Evolutionary conservation across 2,113 vertebrate genomes (phyloP).

Genomic region (Nesoenas mayeri): DNA sequence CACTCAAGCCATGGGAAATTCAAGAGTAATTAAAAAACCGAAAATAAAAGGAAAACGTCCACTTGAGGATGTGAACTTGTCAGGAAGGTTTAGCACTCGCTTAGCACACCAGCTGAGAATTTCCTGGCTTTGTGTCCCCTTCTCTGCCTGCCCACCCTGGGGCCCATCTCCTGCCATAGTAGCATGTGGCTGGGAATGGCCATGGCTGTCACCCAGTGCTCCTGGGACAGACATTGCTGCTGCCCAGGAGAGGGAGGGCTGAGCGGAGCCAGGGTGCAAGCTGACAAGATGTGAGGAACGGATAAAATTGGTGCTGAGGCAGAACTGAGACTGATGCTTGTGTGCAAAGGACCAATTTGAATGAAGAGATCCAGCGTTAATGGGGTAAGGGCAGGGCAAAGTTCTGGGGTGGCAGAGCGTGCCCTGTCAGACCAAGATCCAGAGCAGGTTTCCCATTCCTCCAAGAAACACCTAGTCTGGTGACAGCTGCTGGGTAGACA

Average conservation of each 20-base stretch:
- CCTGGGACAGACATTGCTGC: not conserved
- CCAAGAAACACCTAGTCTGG: not conserved
- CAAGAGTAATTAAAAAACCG: not conserved
- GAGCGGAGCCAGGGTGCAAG: not conserved
- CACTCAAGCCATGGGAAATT: not conserved
- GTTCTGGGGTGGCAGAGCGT: not conserved
- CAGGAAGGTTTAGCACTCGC: not conserved
- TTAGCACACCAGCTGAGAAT: not conserved
- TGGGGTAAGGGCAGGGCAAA: not conserved
- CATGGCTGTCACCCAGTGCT: rapidly evolving
- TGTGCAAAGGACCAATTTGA: rapidly evolving
- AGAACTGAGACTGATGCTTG: not conserved
- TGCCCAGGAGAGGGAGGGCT: not conserved
- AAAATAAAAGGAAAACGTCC: not conserved
- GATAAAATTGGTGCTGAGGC: not conserved
- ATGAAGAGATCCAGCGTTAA: not conserved
- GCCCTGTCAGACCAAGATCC: not conserved
- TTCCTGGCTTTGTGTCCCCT: not conserved
- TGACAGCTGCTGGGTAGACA: not conserved
- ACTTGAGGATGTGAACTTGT: not conserved
- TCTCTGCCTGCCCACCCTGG: not conserved
- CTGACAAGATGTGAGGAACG: not conserved
- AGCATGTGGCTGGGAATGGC: too few relatives aligned
- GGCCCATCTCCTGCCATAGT: not conserved
- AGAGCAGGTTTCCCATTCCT: not conserved